Conservation (phyloP, 2,888 invertebrate genomes). For the Aspidiotus destructor region DNA sequence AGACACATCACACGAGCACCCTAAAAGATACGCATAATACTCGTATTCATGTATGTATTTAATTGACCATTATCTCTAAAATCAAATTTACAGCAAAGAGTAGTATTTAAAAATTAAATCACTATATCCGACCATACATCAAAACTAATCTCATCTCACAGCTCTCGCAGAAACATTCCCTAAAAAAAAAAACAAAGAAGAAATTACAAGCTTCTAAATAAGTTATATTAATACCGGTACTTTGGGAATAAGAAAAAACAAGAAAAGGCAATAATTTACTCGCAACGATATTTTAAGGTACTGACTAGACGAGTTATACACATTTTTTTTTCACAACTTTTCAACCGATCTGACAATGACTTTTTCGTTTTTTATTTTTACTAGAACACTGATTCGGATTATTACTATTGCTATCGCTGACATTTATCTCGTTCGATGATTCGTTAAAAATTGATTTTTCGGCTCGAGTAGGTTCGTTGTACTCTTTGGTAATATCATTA, state of each 20-base stretch:
- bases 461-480: background rate
- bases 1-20: too few species aligned
- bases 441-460: too few species aligned
- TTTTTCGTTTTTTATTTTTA: constrained; percentile 23
- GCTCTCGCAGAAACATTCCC: too few species aligned
- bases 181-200: too few species aligned
- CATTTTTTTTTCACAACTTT: background rate
- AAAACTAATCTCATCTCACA: too few species aligned
- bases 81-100: too few species aligned
- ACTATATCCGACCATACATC: too few species aligned
- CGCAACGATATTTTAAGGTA: constrained; percentile 13
- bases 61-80: too few species aligned
- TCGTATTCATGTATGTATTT: too few species aligned
- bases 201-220: background rate
- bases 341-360: constrained; percentile 6
- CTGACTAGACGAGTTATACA: constrained; percentile 23
- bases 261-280: background rate
- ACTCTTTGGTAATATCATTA: background rate
- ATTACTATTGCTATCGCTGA: constrained; percentile 22
- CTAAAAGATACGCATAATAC: too few species aligned
- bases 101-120: too few species aligned
- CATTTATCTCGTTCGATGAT: constrained; percentile 5
- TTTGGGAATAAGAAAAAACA: background rate
- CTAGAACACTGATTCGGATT: constrained; percentile 20
- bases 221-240: background rate